Evolutionary conservation across 2,797 vertebrate species (phyloP).

Genomic region (Dicrostonyx torquatus): DNA sequence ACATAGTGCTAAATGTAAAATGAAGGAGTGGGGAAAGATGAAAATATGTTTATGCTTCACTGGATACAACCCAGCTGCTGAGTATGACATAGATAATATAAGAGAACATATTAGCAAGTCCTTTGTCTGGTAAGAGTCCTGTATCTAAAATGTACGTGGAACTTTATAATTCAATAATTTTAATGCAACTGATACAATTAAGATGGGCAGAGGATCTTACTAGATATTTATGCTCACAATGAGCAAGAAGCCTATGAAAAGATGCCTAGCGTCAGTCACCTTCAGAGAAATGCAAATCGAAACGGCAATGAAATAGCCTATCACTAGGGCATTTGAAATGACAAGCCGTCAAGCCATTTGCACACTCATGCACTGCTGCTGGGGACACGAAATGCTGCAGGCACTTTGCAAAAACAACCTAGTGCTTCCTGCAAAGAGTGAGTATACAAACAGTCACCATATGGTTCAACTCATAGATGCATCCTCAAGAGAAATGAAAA

Average conservation of each 20-base stretch:
- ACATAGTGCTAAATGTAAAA: background rate
- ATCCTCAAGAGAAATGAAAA: constrained; percentile 11
- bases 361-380: background rate
- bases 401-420: constrained; percentile 16
- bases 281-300: background rate
- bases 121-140: background rate
- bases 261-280: no score
- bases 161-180: background rate
- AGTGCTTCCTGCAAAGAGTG: background rate
- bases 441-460: background rate
- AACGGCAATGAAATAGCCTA: background rate
- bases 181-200: background rate
- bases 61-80: background rate
- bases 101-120: background rate
- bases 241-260: background rate
- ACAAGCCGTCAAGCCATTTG: background rate
- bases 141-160: background rate
- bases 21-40: background rate
- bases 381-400: background rate
- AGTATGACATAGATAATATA: background rate
- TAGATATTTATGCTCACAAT: background rate
- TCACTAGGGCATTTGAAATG: background rate
- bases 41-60: background rate
- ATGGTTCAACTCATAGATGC: background rate
- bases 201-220: background rate